Evolutionary conservation across 2,113 vertebrate species (phyloP), one percentile per base, ranked within the genome.

Genomic region (Thamnaconus septentrionalis): DNA sequence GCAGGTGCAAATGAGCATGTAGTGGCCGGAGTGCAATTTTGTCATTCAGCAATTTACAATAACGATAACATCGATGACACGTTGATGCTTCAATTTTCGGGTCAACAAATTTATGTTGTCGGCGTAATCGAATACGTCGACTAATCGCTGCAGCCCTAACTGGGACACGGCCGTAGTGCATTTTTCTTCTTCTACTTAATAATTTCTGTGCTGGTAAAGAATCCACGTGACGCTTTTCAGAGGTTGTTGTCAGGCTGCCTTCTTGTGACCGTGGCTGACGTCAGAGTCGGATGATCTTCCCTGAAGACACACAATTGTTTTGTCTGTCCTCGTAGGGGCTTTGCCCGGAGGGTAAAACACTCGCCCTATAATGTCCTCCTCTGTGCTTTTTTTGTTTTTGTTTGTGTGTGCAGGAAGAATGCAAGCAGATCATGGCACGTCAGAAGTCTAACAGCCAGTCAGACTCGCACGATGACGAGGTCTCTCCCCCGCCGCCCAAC

Each of bases 391-490:
- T 50, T 64, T 65, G 1, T 31, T 31, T 31, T 31, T 31, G 18
- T 31, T 31, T 31, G 18, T 31, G 18, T 31, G 18, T 66, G 46
- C 91, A 99, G 97, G 97, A 99, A 76, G 97, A 99, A 90, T 95
- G 91, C 92, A 95, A 95, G 76, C 96, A 97, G 83, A 94, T 96
- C 52, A 86, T 95, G 92, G 94, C 95, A n/a, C 93, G 92, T 7
- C 97, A 98, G 92, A 99, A 96, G 76, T 96, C 96, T 71, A 95
- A 93, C 74, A 96, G 96, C 9, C 97, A 98, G 84, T 94, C 93
- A 0, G 97, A 99, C 66, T 94, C 95, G 3, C 96, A 96, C 0
- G 96, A 99, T 0, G 97, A 98, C 56, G 97, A 98, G 74, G 87
- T 95, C 41, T 98, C 96, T 6, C 96, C 96, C 7, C 93, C 93